Percentiles rank a stretch among this genome's conserved stretches.
phyloP scores from a whole-genome alignment of 1,140 invertebrate species.

The Laodelphax striatellus region DNA sequence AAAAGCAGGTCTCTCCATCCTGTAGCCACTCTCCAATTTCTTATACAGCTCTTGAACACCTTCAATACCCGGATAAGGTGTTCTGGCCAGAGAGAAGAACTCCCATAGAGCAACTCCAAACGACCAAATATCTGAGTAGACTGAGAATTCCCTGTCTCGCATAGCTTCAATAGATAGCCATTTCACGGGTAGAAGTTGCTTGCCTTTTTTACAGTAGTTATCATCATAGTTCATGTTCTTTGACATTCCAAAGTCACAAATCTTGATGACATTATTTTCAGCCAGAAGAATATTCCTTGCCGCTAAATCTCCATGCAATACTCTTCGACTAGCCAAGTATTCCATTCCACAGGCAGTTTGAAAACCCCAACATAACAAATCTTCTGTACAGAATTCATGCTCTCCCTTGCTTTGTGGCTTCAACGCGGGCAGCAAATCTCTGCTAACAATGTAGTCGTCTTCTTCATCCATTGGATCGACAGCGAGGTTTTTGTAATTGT shows the following conservation, averaged over 20 bases:
- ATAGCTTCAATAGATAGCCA: conserved; percentile 78
- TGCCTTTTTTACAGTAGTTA: conserved; percentile 51
- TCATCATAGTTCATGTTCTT: conserved; percentile 46
- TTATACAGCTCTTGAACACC: conserved; percentile 53
- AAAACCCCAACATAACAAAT: conserved; percentile 86
- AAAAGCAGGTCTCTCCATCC: conserved; percentile 74
- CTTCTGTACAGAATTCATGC: conserved; percentile 65
- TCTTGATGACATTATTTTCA: conserved; percentile 49
- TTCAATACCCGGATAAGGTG: conserved; percentile 64
- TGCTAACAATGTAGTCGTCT: conserved; percentile 7
- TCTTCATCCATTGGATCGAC: too few relatives aligned
- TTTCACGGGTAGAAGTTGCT: conserved; percentile 53
- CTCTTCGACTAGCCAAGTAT: conserved; percentile 62
- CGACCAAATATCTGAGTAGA: conserved; percentile 86
- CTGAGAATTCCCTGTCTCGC: conserved; percentile 66
- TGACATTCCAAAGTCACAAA: conserved; percentile 61
- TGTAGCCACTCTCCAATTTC: conserved; percentile 68
- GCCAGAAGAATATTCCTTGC: conserved; percentile 56
- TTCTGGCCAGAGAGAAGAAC: conserved; percentile 80
- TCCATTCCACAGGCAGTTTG: conserved; percentile 94
- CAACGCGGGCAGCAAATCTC: conserved; percentile 32
- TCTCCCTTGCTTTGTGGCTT: conserved; percentile 58
- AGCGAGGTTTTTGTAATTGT: too few relatives aligned
- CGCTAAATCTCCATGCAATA: conserved; percentile 54
- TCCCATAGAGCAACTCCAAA: conserved; percentile 93